Evolutionary conservation across 23 tunicate genomes (phyloP), one percentile per base, ranked within the genome.

Genomic region (Halocynthia aurantium): DNA sequence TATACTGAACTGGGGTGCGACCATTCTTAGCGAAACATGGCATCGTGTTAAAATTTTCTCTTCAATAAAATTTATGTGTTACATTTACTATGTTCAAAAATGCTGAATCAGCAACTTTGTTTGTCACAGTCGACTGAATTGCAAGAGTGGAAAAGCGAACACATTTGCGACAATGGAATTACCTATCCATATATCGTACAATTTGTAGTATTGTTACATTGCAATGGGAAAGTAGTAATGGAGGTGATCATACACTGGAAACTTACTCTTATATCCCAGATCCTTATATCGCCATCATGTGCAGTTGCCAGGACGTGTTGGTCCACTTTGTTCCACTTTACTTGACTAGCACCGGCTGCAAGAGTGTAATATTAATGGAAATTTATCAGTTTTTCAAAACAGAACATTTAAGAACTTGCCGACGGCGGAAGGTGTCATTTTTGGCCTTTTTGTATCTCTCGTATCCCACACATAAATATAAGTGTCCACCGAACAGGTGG

Each of bases 201-300:
- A 31, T 60, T 60, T 18, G 64, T 60, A 12, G 72, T 20, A 21
- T 4, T 21, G 72, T 20, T 5, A 12, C 40, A 20, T 68, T 22
- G 40, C 72, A 68, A 60, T 60, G 18, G 64, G 64, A 60, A 40
- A 44, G 76, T 50, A 72, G 76, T 20, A 13, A 72, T 67, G 18
- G 72, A n/a, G 22, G 64, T n/a, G 64, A 15, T n/a, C 64, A 18
- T 2, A n/a, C 1, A n/a, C n/a, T 60, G 64, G 64, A 60, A 60
- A 52, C 76, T 69, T 82, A 82, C 88, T 55, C 98, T 73, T 7
- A 82, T 73, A 73, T 92, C 98, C 98, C 98, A 92, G 20, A 92
- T 69, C 18, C 98, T 72, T 55, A 92, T 86, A 44, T 86, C 83
- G 7, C 98, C 98, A 86, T 86, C 98, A 82, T 92, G 98, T 63